A percentile compares a stretch with the other conserved stretches of the same genome.
These are phyloP conservation scores for Agonopterix subpropinquella DNA, from an alignment of 2,888 invertebrate genomes.

Conservation along the genomic window DNA sequence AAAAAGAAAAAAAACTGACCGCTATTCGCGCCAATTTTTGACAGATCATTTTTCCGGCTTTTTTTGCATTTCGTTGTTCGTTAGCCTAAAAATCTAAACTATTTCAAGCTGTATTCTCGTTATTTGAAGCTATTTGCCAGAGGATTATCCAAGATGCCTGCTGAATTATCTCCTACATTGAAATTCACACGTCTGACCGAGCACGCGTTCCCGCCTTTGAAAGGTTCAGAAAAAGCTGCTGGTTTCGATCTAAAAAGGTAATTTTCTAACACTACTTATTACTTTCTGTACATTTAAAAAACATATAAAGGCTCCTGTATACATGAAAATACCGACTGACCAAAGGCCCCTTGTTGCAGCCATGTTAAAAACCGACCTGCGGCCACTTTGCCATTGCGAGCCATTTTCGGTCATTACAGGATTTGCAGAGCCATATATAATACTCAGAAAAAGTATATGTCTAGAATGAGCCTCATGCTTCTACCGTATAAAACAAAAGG, in stretches of 20 bases:
- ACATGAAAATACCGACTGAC: no score
- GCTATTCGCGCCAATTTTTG: conserved; percentile 3
- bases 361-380: no score
- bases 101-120: conserved; percentile 5
- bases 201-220: conserved; percentile 87
- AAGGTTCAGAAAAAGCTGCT: conserved; percentile 91
- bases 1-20: no score
- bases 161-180: conserved; percentile 48
- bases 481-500: no score
- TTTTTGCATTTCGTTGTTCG: neutral
- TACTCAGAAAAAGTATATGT: no score
- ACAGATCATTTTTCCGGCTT: neutral
- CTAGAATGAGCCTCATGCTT: no score
- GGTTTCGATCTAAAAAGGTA: conserved; percentile 93
- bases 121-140: neutral
- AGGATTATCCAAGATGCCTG: conserved; percentile 36
- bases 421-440: no score
- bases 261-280: neutral
- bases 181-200: conserved; percentile 88
- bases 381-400: no score
- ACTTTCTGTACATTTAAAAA: no score
- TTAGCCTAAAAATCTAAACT: neutral
- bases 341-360: no score
- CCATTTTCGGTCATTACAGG: no score
- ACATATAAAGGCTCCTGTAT: no score